Base-by-base conservation (phyloP, 2,113 vertebrate species). In the Lepisosteus oculatus region DNA sequence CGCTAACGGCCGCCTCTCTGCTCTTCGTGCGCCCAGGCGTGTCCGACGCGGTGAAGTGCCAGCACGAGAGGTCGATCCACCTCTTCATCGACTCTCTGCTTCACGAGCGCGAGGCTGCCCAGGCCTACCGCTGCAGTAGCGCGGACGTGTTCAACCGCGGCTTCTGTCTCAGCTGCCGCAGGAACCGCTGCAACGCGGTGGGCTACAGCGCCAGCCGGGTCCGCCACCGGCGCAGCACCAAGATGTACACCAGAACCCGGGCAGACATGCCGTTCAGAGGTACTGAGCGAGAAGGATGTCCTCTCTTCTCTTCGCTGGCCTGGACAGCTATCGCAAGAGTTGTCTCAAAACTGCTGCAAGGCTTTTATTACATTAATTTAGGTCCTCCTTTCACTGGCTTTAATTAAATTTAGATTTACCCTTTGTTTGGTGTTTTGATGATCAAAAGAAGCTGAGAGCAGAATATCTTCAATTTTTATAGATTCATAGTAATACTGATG, bases 261-360 rank as follows among this genome's bases (percentile, higher is more conserved):
- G 87, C 87, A n/a, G 77, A 80, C 73, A 90, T 92, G 92, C 92
- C 92, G 1, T 92, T 89, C 79, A 86, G 87, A 90, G 91, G 91
- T 93, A 72, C n/a, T 29, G 75, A 82, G 29, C 9, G 2, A 13
- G 11, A 59, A 59, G 17, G 17, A 29, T 29, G 17, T 29, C 17
- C 17, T 29, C 17, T 29, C 17, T 29, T 29, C 17, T 29, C 17
- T 29, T 29, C 17, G 17, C 17, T 29, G 17, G 17, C 17, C 17
- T 29, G 17, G 17, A 29, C 17, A 29, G 17, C 17, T 29, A 29
- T 29, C 17, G 17, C 17, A 29, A 29, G 17, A 29, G 17, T 29
- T 29, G 17, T 29, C 17, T 29, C 15, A 44, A 41, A 3, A 5
- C 43, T 15, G 8, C 41, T n/a, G 15, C 43, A 12, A 6, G 11